Evolutionary conservation across 2,113 vertebrate species (phyloP).

Genomic region (Rallus limicola): DNA sequence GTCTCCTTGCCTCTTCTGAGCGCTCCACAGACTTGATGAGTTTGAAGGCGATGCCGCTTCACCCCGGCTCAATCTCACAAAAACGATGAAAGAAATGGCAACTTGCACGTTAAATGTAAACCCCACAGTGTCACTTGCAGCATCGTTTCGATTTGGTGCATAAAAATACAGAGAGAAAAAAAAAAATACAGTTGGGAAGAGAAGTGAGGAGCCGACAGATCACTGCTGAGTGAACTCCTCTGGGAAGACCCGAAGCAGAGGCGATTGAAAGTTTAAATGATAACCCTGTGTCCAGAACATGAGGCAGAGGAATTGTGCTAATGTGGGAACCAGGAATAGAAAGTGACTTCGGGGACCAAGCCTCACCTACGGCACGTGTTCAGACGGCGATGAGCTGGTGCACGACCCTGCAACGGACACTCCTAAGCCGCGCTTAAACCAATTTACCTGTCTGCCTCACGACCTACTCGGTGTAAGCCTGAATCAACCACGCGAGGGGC

Average conservation of each 20-base stretch:
- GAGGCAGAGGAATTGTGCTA: rapidly evolving
- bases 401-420: rapidly evolving
- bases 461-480: rapidly evolving
- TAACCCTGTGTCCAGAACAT: neutral
- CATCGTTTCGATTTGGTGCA: no score
- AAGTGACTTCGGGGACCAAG: rapidly evolving
- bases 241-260: rapidly evolving
- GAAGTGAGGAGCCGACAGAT: neutral
- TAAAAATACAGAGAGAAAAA: neutral
- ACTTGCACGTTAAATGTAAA: neutral
- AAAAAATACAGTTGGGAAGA: rapidly evolving
- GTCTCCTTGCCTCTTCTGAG: neutral
- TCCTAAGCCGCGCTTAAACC: rapidly evolving
- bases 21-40: neutral
- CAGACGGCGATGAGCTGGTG: rapidly evolving
- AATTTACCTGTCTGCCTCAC: neutral
- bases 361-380: rapidly evolving
- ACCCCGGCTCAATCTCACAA: neutral
- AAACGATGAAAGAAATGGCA: neutral
- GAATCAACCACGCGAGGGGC: rapidly evolving
- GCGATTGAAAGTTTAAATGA: rapidly evolving
- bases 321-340: rapidly evolving
- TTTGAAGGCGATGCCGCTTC: neutral
- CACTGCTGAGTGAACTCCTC: neutral
- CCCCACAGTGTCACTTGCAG: neutral